Evolutionary conservation across 2,888 invertebrate species (phyloP).

Genomic region (Beris morrisii): DNA sequence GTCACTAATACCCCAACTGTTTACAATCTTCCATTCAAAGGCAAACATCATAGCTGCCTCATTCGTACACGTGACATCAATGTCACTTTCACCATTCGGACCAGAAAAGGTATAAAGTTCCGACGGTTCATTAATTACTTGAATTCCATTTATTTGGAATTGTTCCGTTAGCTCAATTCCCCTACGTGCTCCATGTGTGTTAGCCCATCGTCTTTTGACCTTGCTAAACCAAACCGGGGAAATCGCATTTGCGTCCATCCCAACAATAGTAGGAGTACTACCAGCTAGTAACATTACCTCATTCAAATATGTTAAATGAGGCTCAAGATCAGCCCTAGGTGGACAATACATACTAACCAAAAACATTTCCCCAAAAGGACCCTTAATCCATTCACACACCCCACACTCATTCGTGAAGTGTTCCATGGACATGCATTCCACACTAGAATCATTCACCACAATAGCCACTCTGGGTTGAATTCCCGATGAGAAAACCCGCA

Average conservation of each 20-base stretch:
- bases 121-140: background rate
- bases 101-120: background rate
- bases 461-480: no score
- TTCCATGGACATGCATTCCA: background rate
- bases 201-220: background rate
- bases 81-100: background rate
- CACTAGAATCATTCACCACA: background rate
- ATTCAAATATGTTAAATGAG: background rate
- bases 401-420: background rate
- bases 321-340: background rate
- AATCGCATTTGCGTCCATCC: background rate
- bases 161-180: background rate
- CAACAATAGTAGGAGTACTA: background rate
- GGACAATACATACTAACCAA: background rate
- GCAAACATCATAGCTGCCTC: background rate
- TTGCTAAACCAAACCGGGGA: background rate
- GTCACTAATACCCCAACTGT: background rate
- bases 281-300: background rate
- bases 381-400: background rate
- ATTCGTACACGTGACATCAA: background rate
- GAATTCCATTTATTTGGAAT: background rate
- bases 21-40: background rate
- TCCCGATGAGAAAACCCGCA: no score
- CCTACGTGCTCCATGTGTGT: background rate
- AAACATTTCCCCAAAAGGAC: background rate